These are phyloP conservation scores for Anodontia alba DNA, from an alignment of 2,888 invertebrate species.

Conservation along the genomic window DNA sequence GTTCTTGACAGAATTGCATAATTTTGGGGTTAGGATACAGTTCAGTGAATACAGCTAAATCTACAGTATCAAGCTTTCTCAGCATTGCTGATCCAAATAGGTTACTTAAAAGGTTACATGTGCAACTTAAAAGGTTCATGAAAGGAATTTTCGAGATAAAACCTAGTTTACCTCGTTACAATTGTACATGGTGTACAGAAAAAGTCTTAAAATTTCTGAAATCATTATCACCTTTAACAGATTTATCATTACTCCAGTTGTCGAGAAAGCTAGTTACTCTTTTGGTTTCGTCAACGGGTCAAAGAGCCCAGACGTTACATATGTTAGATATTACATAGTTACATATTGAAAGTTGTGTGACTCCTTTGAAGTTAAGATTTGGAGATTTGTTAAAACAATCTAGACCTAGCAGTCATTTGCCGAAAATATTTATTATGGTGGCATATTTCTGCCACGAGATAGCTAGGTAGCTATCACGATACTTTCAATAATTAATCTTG, in stretches of 20 bases:
- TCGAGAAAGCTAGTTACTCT: slow-evolving; percentile 41
- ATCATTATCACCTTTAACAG: slow-evolving; percentile 16
- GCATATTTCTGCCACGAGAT: too few species aligned
- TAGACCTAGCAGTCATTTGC: slow-evolving; percentile 35
- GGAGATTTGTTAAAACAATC: slow-evolving; percentile 45
- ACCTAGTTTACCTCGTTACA: slow-evolving; percentile 48
- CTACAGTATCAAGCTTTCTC: neutral
- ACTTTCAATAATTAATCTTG: too few species aligned
- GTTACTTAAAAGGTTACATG: slow-evolving; percentile 13
- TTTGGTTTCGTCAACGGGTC: slow-evolving; percentile 48
- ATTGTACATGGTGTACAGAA: slow-evolving; percentile 48
- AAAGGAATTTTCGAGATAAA: slow-evolving; percentile 47
- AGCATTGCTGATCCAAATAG: neutral
- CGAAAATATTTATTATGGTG: slow-evolving; percentile 1
- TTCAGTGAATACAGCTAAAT: slow-evolving; percentile 43
- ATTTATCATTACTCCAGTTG: slow-evolving; percentile 34
- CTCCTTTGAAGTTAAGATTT: slow-evolving; percentile 22
- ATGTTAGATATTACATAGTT: slow-evolving; percentile 36
- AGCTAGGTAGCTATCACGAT: too few species aligned
- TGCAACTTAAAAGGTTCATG: slow-evolving; percentile 47
- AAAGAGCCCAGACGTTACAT: slow-evolving; percentile 47
- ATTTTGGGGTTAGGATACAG: slow-evolving; percentile 38
- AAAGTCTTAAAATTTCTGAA: slow-evolving; percentile 44
- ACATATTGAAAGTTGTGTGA: slow-evolving; percentile 22
- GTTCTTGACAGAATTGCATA: slow-evolving; percentile 31